Base-by-base conservation (phyloP, 1,140 invertebrate species). In the Anastrepha ludens region DNA sequence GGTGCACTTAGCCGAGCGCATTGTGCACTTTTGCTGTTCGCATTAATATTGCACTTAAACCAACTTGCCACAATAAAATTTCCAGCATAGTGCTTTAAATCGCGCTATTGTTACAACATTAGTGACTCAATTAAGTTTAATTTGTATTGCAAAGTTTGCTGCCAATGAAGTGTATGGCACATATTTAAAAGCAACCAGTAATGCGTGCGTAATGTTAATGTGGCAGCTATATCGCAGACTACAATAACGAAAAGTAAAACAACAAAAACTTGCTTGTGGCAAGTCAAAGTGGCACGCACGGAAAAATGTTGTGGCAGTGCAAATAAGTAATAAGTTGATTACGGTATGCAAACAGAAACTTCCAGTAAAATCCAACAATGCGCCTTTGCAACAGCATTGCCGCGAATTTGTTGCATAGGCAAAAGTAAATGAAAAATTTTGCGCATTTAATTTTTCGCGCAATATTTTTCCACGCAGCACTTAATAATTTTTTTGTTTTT, bases 91-190 rank as follows among this genome's bases (percentile, higher is more conserved):
- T 81, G 74, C 74, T 81, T 81, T 81, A 81, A 81, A 81, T 81
- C 74, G 74, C 41, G 55, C 74, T 81, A 81, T 81, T 81, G 74
- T 81, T 81, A 47, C 74, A 81, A 81, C 50, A 55, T 81, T 55
- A 81, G 74, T 50, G 47, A 81, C 74, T 81, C 74, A 81, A 81
- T 81, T 81, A 81, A 81, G 74, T 81, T 81, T n/a, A 58, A 81
- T 81, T 70, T 81, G 50, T 81, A 55, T 41, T 81, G 50, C 47
- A 81, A 81, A 74, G 70, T 74, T 74, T 17, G 41, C 17, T 47
- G 15, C 8, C 60, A 62, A 62, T 50, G 41, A 50, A 13, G 47
- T 55, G 20, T 70, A 29, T 74, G 70, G 44, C 70, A 74, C 44
- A 74, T 41, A 74, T 81, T 50, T 81, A 55, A 81, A 81, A 55